Conservation (phyloP, 2,888 invertebrate species). For the Heliconius aoede region DNA sequence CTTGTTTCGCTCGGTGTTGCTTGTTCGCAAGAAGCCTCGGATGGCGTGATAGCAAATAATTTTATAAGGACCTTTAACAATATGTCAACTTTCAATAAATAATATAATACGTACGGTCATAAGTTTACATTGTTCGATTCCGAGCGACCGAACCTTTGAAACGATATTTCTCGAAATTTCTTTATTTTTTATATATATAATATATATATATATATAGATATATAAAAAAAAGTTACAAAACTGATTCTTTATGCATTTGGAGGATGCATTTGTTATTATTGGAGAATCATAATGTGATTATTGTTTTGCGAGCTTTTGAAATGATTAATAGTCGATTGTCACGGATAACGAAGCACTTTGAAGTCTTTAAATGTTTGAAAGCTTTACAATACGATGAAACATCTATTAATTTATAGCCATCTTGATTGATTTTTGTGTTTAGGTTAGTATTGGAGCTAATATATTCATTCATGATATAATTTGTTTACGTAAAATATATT, state of each 20-base stretch:
- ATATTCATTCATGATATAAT: not conserved
- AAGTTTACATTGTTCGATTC: conserved; percentile 81
- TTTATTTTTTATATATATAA: conserved; percentile 65
- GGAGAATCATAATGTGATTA: conserved; percentile 83
- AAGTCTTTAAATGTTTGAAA: conserved; percentile 63
- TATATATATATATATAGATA: conserved; percentile 49
- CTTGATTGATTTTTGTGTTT: conserved; percentile 46
- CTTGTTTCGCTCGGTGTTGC: conserved; percentile 67
- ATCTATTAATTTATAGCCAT: conserved; percentile 47
- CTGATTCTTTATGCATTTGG: conserved; percentile 80
- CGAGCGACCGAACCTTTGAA: conserved; percentile 68
- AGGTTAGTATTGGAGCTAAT: conserved; percentile 27
- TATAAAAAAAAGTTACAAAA: conserved; percentile 63
- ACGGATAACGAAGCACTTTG: conserved; percentile 77
- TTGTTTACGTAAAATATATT: not conserved
- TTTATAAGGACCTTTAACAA: conserved; percentile 80
- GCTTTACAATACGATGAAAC: conserved; percentile 48
- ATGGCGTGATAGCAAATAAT: conserved; percentile 83
- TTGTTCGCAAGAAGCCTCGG: conserved; percentile 70
- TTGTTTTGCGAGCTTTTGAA: conserved; percentile 79
- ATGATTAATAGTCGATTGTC: conserved; percentile 81
- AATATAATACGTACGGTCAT: conserved; percentile 79
- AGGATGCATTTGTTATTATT: conserved; percentile 80
- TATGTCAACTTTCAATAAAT: conserved; percentile 82
- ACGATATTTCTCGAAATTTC: conserved; percentile 76